Base-by-base conservation (phyloP, 2,797 vertebrate genomes). In the Trichosurus vulpecula region DNA sequence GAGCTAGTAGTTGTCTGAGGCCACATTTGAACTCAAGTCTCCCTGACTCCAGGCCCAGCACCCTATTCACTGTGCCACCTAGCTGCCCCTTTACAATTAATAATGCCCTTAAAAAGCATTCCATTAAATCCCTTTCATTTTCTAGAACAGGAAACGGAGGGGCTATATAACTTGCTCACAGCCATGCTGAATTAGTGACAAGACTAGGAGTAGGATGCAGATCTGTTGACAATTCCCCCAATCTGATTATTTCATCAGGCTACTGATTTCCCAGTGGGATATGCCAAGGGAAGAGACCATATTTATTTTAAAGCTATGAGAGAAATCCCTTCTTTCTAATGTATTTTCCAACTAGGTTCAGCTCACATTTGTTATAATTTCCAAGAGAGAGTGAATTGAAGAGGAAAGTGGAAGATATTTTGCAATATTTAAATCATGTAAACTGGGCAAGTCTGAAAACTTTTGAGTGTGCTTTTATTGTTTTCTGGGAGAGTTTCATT, bases 401-500 rank as follows among this genome's bases (percentile, higher is more conserved):
- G 35, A 54, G 92, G 93, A 91, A 81, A 81, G 95, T 93, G 41
- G 55, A 95, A 96, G 57, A 95, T 93, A 31, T 58, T 9, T 61
- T 94, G 19, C 92, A 93, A 93, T 53, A 91, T 4, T 58, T 29
- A 96, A 97, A 91, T 29, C 90, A 66, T 35, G 52, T 90, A 94
- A 91, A 47, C n/a, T 74, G 30, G 35, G 6, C 51, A 93, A 53
- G n/a, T 61, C 54, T 92, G 25, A 92, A 94, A 97, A 87, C 2
- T 92, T 91, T n/a, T 93, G 96, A 89, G 61, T 90, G 91, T 95
- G 53, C 52, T 90, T 93, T 55, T 91, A 90, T 81, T 95, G 92
- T 91, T 97, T 97, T 96, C n/a, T 93, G 31, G 52, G 54, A 52
- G 96, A 90, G 1, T 11, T 29, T 87, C 92, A 96, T 97, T 95